Conservation (phyloP, 1,140 invertebrate genomes). For the Spodoptera litura region DNA sequence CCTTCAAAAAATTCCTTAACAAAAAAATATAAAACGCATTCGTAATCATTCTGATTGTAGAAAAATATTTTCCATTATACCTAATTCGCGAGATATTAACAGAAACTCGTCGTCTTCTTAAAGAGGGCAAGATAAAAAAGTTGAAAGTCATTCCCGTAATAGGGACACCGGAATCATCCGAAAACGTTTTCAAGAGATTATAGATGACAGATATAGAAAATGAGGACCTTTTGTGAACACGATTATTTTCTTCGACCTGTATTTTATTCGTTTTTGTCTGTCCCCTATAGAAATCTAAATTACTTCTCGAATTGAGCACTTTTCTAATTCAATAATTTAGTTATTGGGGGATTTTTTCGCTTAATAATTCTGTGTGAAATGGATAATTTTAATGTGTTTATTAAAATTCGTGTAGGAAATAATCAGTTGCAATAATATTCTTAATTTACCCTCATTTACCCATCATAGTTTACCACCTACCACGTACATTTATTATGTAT, state of each 20-base stretch:
- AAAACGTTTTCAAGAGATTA: conserved; percentile 37
- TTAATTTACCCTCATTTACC: too few relatives aligned
- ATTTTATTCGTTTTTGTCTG: conserved; percentile 5
- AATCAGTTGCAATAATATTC: too few relatives aligned
- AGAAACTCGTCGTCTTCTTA: neutral
- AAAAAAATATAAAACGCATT: too few relatives aligned
- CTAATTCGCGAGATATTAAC: neutral
- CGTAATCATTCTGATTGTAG: too few relatives aligned
- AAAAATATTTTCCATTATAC: neutral
- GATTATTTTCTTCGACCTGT: conserved; percentile 24
- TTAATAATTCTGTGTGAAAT: neutral
- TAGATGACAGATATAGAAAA: conserved; percentile 40
- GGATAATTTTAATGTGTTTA: neutral
- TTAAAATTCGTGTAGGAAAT: too few relatives aligned
- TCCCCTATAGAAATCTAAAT: neutral
- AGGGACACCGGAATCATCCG: conserved; percentile 14
- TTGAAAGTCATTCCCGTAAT: conserved; percentile 27
- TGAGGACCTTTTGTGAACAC: conserved; percentile 26
- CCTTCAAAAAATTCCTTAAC: too few relatives aligned
- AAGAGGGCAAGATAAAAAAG: conserved; percentile 17
- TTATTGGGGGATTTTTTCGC: too few relatives aligned
- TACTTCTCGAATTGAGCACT: neutral
- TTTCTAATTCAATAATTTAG: neutral
- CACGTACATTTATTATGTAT: too few relatives aligned
- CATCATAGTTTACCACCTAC: too few relatives aligned